Base-by-base conservation (phyloP, 2,888 invertebrate genomes). In the Clunio marinus region DNA sequence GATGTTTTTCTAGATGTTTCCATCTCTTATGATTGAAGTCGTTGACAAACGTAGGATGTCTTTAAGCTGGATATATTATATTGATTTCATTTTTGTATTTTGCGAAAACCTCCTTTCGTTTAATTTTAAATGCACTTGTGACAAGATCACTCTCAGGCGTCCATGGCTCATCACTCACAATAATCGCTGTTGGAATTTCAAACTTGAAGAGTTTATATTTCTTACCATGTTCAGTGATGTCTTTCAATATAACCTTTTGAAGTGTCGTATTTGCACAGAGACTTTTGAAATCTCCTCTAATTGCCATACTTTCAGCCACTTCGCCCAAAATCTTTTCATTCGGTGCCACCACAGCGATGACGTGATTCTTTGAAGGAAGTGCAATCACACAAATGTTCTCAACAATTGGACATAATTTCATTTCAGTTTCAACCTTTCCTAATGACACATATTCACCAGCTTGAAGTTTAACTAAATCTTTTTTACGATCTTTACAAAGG, bases 401-500 rank as follows among this genome's bases (percentile, higher is more conserved):
- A 63, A 99, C 90, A 32, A 96, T 80, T 7, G 96, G 89, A 74
- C 92, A 94, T 8, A 96, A 95, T 80, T 97, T 96, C 73, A 99
- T 81, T 76, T 93, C 92, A 0, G 96, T 88, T 77, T 99, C 99
- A 41, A 97, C 95, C 81, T 96, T 96, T 71, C 96, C 96, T 62
- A 99, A 83, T 0, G 97, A 97, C 22, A 99, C 93, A 79, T 99
- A 99, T 80, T 99, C 99, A 71, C 99, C 99, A 27, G 93, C 91
- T 79, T 98, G 96, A 66, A 99, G 83, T 80, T 99, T 99, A 41
- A 99, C 96, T 73, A 99, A 83, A 82, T 99, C 99, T 81, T 99
- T 99, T 82, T 98, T 98, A 73, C 99, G 92, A 80, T 99, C 97
- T 96, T n/a, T n/a, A n/a, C n/a, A n/a, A n/a, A n/a, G n/a, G n/a